phyloP scores from a whole-genome alignment of 1,140 invertebrate species.

The Solenopsis invicta region DNA sequence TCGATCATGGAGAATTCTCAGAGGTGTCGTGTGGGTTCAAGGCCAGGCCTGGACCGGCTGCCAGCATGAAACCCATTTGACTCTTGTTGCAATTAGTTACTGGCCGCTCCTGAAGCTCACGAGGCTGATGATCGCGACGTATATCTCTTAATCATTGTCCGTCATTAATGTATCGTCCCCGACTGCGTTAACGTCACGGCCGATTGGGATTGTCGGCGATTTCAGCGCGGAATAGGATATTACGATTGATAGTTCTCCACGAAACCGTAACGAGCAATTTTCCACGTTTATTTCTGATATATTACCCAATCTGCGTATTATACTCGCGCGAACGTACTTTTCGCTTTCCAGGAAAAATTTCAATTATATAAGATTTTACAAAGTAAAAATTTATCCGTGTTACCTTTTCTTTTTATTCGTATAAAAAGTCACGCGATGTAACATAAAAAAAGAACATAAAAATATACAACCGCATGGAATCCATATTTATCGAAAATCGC shows the following conservation, averaged over 20 bases:
- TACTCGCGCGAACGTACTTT: not conserved
- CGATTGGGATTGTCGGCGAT: constrained; percentile 57
- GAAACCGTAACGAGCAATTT: not conserved
- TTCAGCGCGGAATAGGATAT: constrained; percentile 56
- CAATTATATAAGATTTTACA: not conserved
- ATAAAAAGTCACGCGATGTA: not conserved
- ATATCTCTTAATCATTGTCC: constrained; percentile 70
- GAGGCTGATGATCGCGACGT: constrained; percentile 52
- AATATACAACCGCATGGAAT: not conserved
- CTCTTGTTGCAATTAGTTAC: constrained; percentile 79
- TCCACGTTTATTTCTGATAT: not conserved
- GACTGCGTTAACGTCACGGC: constrained; percentile 55
- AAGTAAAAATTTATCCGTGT: not conserved
- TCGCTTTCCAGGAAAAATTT: not conserved
- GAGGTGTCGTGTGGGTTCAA: constrained; percentile 61
- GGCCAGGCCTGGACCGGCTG: constrained; percentile 46
- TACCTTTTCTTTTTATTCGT: not conserved
- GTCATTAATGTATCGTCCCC: constrained; percentile 69
- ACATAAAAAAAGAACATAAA: constrained; percentile 11
- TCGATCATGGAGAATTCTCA: constrained; percentile 54
- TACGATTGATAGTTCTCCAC: constrained; percentile 60
- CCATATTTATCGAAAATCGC: not conserved
- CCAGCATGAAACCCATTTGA: constrained; percentile 57
- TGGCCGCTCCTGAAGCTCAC: constrained; percentile 56
- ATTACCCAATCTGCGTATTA: not conserved